A percentile compares a stretch with the other conserved stretches of the same genome.
Conservation (phyloP, 2,797 vertebrate species). For the Oreochromis grahami region DNA sequence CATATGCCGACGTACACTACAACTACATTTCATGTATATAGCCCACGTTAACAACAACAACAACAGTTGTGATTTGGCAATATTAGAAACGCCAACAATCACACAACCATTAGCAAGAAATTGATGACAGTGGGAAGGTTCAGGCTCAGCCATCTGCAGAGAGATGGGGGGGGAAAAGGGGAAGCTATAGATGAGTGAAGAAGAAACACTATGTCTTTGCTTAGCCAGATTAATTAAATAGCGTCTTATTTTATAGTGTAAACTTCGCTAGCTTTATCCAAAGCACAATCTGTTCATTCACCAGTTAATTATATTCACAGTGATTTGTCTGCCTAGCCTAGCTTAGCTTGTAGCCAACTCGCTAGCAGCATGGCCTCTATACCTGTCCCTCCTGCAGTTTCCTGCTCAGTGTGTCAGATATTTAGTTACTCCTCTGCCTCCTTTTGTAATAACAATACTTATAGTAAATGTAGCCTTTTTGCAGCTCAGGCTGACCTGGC, state of each 20-base stretch:
- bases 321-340: not conserved
- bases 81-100: not conserved
- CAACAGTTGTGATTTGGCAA: not conserved
- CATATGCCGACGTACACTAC: rapidly evolving
- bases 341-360: rapidly evolving
- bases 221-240: not conserved
- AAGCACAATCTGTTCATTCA: not conserved
- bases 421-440: not conserved
- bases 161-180: not conserved
- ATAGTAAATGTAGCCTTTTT: not conserved
- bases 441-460: not conserved
- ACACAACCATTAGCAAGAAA: not conserved
- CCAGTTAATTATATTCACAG: not conserved
- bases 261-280: not conserved
- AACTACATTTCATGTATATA: not conserved
- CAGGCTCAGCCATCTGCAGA: not conserved
- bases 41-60: not conserved
- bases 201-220: not conserved
- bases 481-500: rapidly evolving
- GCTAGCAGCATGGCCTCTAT: not conserved
- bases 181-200: not conserved
- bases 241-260: not conserved
- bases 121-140: not conserved
- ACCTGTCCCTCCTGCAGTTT: not conserved
- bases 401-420: not conserved